Percentiles rank a stretch among this genome's conserved stretches.
Evolutionary conservation across 2,113 vertebrate species (phyloP).

Genomic region (Chloroceryle aenea): DNA sequence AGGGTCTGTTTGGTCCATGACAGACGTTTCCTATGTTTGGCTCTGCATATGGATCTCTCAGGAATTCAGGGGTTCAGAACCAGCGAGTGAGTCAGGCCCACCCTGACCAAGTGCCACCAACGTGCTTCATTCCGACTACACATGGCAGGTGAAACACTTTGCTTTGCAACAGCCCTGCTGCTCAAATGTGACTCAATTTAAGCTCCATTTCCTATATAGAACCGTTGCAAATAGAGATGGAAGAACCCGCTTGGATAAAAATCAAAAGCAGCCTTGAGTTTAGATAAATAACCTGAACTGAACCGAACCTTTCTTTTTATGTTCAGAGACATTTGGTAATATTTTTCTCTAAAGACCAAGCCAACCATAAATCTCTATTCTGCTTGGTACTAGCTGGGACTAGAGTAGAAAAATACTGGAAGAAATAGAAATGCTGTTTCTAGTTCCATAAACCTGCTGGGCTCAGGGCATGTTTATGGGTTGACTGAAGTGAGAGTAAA

Average conservation of each 20-base stretch:
- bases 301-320: neutral
- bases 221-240: neutral
- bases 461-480: neutral
- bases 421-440: neutral
- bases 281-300: neutral
- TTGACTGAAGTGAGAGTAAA: neutral
- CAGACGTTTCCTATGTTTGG: neutral
- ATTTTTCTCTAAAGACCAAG: neutral
- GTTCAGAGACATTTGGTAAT: neutral
- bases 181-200: neutral
- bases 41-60: neutral
- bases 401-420: neutral
- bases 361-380: neutral
- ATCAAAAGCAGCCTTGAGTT: conserved; percentile 13
- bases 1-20: neutral
- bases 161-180: neutral
- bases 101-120: neutral
- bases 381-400: neutral
- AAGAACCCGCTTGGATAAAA: conserved; percentile 4
- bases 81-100: neutral
- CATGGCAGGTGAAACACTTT: fast-evolving
- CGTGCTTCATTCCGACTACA: fast-evolving
- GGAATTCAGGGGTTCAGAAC: neutral
- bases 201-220: neutral
- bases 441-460: neutral